phyloP scores from a whole-genome alignment of 2,113 vertebrate species.

The Blennius ocellaris region DNA sequence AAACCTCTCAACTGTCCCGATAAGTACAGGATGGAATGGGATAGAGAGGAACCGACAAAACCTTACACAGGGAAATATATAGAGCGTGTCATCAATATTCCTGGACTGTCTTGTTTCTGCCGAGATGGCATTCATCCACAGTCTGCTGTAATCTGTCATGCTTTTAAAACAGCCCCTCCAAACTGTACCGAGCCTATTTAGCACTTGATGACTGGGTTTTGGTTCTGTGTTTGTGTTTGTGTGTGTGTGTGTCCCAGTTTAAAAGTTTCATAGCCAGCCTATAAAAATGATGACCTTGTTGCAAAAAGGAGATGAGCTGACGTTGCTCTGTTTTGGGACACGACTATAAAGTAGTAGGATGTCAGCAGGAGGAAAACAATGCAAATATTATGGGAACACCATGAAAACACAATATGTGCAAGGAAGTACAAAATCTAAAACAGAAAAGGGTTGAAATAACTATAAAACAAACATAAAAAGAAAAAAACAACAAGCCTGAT shows the following conservation, averaged over 20 bases:
- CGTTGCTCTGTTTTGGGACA: constrained; percentile 16
- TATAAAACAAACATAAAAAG: too few relatives aligned
- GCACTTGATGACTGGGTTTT: neutral
- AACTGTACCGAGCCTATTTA: constrained; percentile 25
- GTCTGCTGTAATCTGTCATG: constrained; percentile 26
- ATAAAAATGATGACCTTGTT: constrained; percentile 40
- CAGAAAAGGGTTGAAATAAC: too few relatives aligned
- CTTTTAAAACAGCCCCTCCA: neutral
- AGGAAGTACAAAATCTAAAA: too few relatives aligned
- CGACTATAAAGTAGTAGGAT: neutral
- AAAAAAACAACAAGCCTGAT: too few relatives aligned
- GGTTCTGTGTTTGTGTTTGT: too few relatives aligned
- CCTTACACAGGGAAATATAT: neutral
- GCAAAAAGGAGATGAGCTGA: constrained; percentile 48
- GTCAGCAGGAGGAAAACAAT: neutral
- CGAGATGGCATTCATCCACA: constrained; percentile 11
- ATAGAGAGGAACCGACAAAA: constrained; percentile 3
- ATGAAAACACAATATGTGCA: neutral
- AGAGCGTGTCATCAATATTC: constrained; percentile 14
- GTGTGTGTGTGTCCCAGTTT: constrained; percentile 11
- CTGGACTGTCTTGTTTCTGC: constrained; percentile 17
- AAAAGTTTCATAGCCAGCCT: constrained; percentile 39
- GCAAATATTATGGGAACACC: neutral
- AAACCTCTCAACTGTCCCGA: constrained; percentile 1
- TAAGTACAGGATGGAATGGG: constrained; percentile 7